Evolutionary conservation across 2,888 invertebrate species (phyloP), one percentile per base, ranked within the genome.

Genomic region (Cosmopolites sordidus): DNA sequence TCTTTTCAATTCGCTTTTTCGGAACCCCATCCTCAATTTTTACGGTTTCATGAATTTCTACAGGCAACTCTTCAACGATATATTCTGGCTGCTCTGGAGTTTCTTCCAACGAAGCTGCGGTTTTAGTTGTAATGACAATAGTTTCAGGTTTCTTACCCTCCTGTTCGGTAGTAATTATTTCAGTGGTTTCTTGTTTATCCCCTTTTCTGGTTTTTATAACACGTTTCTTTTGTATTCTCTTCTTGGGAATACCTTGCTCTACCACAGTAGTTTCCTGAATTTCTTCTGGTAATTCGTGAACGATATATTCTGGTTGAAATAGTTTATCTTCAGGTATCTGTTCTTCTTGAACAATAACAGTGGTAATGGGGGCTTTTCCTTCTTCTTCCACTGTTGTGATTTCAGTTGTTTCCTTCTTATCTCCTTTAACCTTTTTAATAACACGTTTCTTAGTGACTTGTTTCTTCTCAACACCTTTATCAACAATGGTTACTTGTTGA

Each of bases 351-450:
- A 67, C 67, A 39, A 73, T 65, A 56, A 75, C 70, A 4, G 72
- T 60, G 47, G 73, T 66, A 63, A 74, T 64, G 61, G 77, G 68
- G 68, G 73, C 60, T 63, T 72, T 74, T 39, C 76, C 75, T 54
- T 75, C 75, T 60, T 77, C 63, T 70, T 75, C 59, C 60, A 72
- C 64, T 65, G 66, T 73, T 16, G 69, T 69, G 51, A 70, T 75
- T 15, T 65, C 73, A 72, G 54, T 70, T 42, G 52, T 18, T 61
- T 77, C 54, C 46, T 57, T 17, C 49, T 52, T 58, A 17, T 43
- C 48, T 2, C 40, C 58, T 17, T 56, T 56, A 30, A 52, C 38
- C 38, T 58, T 58, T 22, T 58, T 0, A 75, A 54, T 54, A 8
- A 54, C 17, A 2, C 76, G 37, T 71, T 66, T 48, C 66, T 62